Evolutionary conservation across 2,888 invertebrate genomes (phyloP).

Genomic region (Synanthedon vespiformis): DNA sequence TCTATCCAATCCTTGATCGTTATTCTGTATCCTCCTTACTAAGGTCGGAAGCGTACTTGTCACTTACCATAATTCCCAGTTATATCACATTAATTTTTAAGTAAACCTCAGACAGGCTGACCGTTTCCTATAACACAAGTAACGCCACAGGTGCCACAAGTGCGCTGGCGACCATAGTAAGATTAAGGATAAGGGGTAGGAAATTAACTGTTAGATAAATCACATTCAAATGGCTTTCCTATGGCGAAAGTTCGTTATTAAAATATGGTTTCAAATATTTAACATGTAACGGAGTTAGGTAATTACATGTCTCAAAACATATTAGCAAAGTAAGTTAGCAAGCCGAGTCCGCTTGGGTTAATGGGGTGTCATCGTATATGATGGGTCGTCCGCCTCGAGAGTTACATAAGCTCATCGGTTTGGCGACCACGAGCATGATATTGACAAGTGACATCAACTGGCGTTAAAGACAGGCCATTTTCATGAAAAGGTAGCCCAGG

Average conservation of each 20-base stretch:
- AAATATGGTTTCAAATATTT: background rate
- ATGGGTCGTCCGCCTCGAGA: constrained; percentile 48
- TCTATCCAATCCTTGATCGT: no score
- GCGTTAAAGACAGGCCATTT: no score
- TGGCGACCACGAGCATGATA: constrained; percentile 31
- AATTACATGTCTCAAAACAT: constrained; percentile 41
- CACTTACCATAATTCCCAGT: no score
- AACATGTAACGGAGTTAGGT: background rate
- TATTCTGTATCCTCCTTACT: no score
- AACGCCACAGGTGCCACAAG: no score
- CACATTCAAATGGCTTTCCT: background rate
- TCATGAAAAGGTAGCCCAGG: no score
- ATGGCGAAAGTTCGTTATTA: background rate
- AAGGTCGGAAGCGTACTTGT: no score
- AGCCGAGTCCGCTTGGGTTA: constrained; percentile 48
- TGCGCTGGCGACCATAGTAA: no score
- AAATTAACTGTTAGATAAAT: background rate
- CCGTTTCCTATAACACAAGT: no score
- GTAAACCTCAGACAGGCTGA: no score
- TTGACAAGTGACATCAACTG: constrained; percentile 23
- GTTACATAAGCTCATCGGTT: constrained; percentile 48
- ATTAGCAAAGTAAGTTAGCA: constrained; percentile 49
- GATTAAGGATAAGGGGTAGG: no score
- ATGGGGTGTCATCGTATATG: constrained; percentile 62
- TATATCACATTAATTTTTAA: no score